Percentiles rank a stretch among this genome's conserved stretches.
Conservation (phyloP, 2,113 vertebrate genomes). For the Gopherus flavomarginatus region DNA sequence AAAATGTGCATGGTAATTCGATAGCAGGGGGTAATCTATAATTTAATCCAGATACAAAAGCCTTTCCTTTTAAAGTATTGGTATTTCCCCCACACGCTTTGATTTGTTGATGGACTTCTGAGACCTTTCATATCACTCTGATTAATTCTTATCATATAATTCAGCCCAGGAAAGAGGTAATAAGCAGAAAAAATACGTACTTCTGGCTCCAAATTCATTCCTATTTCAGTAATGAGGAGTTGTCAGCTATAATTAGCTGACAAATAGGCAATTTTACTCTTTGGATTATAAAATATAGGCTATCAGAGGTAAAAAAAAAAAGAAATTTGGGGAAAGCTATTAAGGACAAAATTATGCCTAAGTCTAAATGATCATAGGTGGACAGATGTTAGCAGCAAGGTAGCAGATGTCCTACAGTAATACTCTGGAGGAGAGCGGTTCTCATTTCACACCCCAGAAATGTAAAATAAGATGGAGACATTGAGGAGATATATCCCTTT, state of each 20-base stretch:
- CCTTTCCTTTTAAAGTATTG: slow-evolving; percentile 13
- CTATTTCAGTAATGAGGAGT: slow-evolving; percentile 22
- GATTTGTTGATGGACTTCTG: neutral
- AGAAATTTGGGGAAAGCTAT: slow-evolving; percentile 42
- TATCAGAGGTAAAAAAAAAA: neutral
- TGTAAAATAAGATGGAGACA: neutral
- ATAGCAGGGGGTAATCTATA: slow-evolving; percentile 40
- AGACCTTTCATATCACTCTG: neutral
- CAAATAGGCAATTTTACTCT: slow-evolving; percentile 21
- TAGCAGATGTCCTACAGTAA: slow-evolving; percentile 68
- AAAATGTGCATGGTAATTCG: slow-evolving; percentile 7
- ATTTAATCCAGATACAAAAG: slow-evolving; percentile 40
- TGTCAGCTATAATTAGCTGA: slow-evolving; percentile 44
- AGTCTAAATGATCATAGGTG: slow-evolving; percentile 25
- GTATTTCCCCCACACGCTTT: neutral
- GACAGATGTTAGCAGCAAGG: slow-evolving; percentile 67
- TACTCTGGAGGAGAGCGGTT: slow-evolving; percentile 35
- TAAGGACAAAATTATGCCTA: slow-evolving; percentile 58
- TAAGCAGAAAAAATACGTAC: neutral
- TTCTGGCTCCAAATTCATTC: slow-evolving; percentile 1
- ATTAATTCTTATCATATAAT: neutral
- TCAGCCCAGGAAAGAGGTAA: neutral
- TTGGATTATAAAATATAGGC: slow-evolving; percentile 6
- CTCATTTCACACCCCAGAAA: neutral
- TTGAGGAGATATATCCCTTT: neutral